phyloP scores from a whole-genome alignment of 2,888 invertebrate species.

The Ennomos fuscantarius region DNA sequence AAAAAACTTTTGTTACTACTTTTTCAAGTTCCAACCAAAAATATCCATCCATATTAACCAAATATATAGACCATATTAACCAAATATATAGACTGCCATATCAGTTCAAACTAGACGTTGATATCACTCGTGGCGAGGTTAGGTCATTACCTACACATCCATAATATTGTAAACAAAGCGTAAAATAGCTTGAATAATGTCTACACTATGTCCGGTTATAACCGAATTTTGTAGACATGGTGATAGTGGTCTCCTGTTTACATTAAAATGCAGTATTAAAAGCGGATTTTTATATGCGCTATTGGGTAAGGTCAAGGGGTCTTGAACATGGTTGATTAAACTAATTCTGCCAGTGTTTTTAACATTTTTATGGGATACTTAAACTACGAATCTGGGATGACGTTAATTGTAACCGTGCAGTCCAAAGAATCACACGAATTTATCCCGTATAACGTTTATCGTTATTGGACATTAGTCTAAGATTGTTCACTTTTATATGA shows the following conservation, averaged over 20 bases:
- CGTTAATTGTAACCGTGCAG: no score
- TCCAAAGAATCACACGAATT: no score
- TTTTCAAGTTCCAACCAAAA: not conserved
- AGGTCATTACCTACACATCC: slow-evolving; percentile 44
- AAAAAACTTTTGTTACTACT: not conserved
- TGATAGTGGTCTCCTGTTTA: slow-evolving; percentile 1
- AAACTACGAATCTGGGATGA: no score
- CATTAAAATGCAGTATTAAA: not conserved
- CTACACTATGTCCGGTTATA: slow-evolving; percentile 41
- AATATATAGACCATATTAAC: slow-evolving; percentile 10
- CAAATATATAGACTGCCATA: slow-evolving; percentile 9
- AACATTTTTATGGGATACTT: no score
- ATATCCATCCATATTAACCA: no score
- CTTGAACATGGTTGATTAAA: no score
- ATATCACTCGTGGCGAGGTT: slow-evolving; percentile 33
- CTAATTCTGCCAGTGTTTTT: no score
- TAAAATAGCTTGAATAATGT: slow-evolving; percentile 41
- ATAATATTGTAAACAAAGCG: slow-evolving; percentile 14
- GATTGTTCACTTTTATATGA: no score
- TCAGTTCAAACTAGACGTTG: slow-evolving; percentile 35
- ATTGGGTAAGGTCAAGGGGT: no score
- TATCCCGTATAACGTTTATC: no score
- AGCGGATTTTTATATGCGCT: not conserved
- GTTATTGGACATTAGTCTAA: no score
- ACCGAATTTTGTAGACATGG: slow-evolving; percentile 24